Evolutionary conservation across 2,113 vertebrate genomes (phyloP), one percentile per base, ranked within the genome.

Genomic region (Tetrax tetrax): DNA sequence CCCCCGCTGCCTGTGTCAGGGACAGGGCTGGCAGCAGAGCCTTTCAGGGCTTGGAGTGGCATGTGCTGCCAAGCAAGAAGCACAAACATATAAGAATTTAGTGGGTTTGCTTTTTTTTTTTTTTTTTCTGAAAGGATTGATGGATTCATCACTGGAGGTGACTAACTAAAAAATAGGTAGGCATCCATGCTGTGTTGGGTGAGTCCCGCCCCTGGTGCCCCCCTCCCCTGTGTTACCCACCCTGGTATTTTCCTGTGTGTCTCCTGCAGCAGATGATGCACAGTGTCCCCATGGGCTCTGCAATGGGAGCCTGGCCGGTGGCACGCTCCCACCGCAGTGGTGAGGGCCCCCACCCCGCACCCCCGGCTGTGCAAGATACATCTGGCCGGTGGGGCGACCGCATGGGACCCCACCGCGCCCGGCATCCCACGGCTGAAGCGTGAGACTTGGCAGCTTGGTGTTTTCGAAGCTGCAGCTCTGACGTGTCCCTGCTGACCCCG

Each of bases 141-240:
- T 71, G 37, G 23, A 70, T 79, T 81, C 33, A 7, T 35, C 72
- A 3, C 33, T 23, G 38, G 27, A 60, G 43, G 56, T 60, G 47
- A n/a, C 45, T 22, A 31, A 38, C 27, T 51, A 43, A 59, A 51
- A 53, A 48, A 33, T 2, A 82, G 51, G 18, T 1, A 45, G 22
- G 27, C 22, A n/a, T 38, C n/a, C n/a, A 31, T 21, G 14, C 4
- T 0, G 1, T 12, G 37, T 4, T 0, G 0, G 35, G 28, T 0
- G 1, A 33, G 45, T 23, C 80, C 13, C 43, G 31, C 1, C 10
- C 6, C 3, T 2, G 0, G 29, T 59, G 50, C 11, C 28, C 47
- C 2, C 4, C 43, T 51, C 28, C 19, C 11, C 16, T 10, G 31
- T 5, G 23, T 50, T 18, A 7, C 60, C 23, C 65, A 54, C 6